Evolutionary conservation across 2,113 vertebrate genomes (phyloP).

Genomic region (Recurvirostra avosetta): DNA sequence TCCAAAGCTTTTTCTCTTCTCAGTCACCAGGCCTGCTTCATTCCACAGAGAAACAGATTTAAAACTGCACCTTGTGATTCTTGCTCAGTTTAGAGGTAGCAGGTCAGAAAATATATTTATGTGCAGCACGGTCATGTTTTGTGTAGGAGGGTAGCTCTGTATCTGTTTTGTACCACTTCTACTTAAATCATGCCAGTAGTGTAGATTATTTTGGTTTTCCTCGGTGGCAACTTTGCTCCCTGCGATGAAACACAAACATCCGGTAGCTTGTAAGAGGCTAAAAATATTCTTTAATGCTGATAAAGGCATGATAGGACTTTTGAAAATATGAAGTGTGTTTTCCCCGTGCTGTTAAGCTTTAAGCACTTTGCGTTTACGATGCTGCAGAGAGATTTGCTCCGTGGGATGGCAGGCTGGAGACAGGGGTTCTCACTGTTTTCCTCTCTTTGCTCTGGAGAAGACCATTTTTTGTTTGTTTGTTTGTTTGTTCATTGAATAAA

Average conservation of each 20-base stretch:
- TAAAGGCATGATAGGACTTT: background rate
- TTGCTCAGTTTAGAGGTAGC: background rate
- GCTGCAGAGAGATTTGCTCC: rapidly evolving
- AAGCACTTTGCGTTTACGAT: background rate
- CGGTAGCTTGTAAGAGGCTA: background rate
- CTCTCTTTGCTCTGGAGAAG: background rate
- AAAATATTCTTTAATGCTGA: background rate
- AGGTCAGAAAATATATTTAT: background rate
- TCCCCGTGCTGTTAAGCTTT: background rate
- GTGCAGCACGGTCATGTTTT: background rate
- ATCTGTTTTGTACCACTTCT: background rate
- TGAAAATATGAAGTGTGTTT: background rate
- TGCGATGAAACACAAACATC: background rate
- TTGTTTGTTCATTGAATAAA: background rate
- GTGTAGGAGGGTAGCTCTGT: background rate
- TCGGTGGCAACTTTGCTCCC: background rate
- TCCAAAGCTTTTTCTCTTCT: background rate
- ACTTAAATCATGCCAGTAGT: rapidly evolving
- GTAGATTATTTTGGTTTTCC: background rate
- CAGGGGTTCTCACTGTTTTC: background rate
- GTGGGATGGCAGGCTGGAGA: background rate
- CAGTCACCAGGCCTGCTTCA: background rate
- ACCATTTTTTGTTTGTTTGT: background rate
- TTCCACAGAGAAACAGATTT: background rate
- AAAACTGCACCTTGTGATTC: background rate